Percentiles rank a stretch among this genome's conserved stretches.
Conservation (phyloP, 2,888 invertebrate species). For the Ametastegia equiseti region DNA sequence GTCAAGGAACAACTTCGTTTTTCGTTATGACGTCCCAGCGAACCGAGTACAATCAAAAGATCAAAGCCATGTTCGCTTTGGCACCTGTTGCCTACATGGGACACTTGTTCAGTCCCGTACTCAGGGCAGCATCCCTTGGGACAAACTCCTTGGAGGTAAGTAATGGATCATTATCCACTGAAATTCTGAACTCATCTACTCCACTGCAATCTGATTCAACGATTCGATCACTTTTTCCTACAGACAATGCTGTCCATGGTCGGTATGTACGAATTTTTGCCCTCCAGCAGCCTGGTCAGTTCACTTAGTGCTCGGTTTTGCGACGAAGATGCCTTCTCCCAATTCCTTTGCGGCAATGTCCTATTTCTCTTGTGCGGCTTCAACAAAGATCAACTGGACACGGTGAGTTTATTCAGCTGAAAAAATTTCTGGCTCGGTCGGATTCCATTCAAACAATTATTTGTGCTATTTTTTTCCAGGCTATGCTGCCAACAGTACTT, state of each 20-base stretch:
- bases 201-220: neutral
- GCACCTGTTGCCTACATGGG: constrained; percentile 84
- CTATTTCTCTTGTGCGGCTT: constrained; percentile 83
- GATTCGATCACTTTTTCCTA: constrained; percentile 55
- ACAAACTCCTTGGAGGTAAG: constrained; percentile 38
- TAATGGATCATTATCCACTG: neutral
- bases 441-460: neutral
- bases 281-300: constrained; percentile 73
- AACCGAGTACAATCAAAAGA: constrained; percentile 84
- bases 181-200: neutral
- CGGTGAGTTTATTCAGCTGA: constrained; percentile 69
- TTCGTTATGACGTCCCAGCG: constrained; percentile 82
- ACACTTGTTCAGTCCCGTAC: constrained; percentile 77
- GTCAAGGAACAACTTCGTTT: constrained; percentile 85
- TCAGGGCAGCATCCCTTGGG: neutral
- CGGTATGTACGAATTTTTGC: constrained; percentile 82
- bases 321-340: constrained; percentile 78
- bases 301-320: constrained; percentile 79
- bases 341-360: constrained; percentile 82
- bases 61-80: constrained; percentile 82
- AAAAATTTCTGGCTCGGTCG: constrained; percentile 75
- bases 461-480: constrained; percentile 74
- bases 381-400: constrained; percentile 78
- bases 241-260: constrained; percentile 75
- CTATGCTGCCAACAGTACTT: constrained; percentile 83